Evolutionary conservation across 2,113 vertebrate genomes (phyloP).

Genomic region (Mungos mungo): DNA sequence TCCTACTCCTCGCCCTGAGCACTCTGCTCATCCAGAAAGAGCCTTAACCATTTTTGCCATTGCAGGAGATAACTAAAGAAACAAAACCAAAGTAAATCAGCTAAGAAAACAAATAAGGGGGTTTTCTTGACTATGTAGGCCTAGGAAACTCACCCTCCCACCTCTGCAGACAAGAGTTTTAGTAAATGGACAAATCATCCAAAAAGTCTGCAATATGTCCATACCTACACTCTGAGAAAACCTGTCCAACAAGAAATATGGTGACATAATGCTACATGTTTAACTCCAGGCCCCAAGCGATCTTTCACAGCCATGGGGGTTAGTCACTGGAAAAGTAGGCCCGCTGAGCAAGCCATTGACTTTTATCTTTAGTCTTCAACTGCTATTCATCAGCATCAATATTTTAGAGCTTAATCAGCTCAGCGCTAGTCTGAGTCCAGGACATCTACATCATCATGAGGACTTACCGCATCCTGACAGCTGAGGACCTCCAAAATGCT

Average conservation of each 20-base stretch:
- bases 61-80: background rate
- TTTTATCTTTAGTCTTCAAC: slow-evolving; percentile 76
- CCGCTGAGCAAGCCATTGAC: slow-evolving; percentile 60
- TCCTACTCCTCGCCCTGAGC: background rate
- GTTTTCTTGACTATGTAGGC: background rate
- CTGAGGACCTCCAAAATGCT: slow-evolving; percentile 97
- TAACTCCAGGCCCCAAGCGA: background rate
- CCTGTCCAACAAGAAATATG: background rate
- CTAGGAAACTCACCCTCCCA: background rate
- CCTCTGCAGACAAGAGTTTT: background rate
- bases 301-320: slow-evolving; percentile 26
- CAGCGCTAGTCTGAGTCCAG: slow-evolving; percentile 5
- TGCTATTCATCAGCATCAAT: slow-evolving; percentile 78
- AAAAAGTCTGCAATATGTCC: background rate
- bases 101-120: background rate
- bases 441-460: slow-evolving; percentile 24
- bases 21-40: background rate
- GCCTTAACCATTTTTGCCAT: background rate
- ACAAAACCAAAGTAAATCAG: background rate
- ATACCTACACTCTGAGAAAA: background rate
- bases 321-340: background rate
- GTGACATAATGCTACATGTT: background rate
- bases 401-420: slow-evolving; percentile 80
- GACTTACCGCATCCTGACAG: slow-evolving; percentile 91
- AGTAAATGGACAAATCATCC: background rate